These are phyloP conservation scores for Frieseomelitta varia DNA, from an alignment of 1,140 invertebrate genomes.

Conservation along the genomic window DNA sequence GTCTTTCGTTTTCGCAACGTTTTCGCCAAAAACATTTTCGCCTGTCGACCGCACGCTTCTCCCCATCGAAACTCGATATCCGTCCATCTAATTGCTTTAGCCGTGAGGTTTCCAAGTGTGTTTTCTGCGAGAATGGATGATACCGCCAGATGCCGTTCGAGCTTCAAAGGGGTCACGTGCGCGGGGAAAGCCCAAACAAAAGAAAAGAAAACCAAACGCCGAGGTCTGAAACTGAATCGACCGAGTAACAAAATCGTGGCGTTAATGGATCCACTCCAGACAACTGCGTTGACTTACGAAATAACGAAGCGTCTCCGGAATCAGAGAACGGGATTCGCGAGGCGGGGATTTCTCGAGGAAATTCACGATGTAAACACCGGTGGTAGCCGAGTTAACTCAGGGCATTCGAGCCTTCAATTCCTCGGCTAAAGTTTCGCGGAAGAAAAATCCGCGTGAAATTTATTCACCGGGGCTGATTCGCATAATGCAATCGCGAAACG, in stretches of 20 bases:
- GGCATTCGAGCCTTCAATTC: neutral
- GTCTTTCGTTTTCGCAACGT: constrained; percentile 57
- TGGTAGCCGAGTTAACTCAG: neutral
- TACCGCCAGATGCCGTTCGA: constrained; percentile 14
- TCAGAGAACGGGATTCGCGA: neutral
- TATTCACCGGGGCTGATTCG: constrained; percentile 9
- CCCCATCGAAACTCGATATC: constrained; percentile 63
- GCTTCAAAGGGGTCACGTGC: constrained; percentile 19
- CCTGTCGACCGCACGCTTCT: constrained; percentile 16
- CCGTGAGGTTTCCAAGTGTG: constrained; percentile 37
- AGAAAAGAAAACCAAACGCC: too few relatives aligned
- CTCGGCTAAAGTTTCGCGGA: neutral
- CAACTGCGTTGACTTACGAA: too few relatives aligned
- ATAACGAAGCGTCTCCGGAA: neutral
- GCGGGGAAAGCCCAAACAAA: neutral
- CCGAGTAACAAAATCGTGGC: neutral
- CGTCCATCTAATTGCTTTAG: constrained; percentile 67
- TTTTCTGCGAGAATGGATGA: constrained; percentile 55
- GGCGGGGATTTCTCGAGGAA: neutral
- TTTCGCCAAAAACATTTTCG: constrained; percentile 57
- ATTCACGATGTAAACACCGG: neutral
- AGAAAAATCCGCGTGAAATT: neutral
- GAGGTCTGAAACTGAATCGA: neutral
- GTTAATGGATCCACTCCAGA: neutral
- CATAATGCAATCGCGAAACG: constrained; percentile 15